phyloP scores from a whole-genome alignment of 2,888 invertebrate genomes.

The Orthosia gothica region DNA sequence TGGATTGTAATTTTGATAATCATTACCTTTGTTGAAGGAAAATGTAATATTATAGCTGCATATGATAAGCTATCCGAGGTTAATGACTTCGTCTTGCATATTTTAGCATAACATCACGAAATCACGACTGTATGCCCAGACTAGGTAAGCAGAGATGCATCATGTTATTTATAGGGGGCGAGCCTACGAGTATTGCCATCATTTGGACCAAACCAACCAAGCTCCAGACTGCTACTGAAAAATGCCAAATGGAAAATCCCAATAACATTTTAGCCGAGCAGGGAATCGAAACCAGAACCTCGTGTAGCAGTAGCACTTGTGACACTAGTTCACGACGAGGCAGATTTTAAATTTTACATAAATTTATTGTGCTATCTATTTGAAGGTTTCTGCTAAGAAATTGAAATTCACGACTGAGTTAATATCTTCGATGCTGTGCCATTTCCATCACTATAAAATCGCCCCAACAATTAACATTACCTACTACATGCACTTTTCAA shows the following conservation, averaged over 20 bases:
- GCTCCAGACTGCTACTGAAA: no score
- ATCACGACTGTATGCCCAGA: no score
- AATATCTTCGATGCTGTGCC: background rate
- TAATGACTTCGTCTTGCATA: slow-evolving; percentile 40
- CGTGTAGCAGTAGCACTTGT: no score
- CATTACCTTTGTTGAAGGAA: slow-evolving; percentile 54
- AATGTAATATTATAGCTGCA: slow-evolving; percentile 29
- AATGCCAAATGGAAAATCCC: no score
- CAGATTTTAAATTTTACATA: background rate
- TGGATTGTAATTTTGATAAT: slow-evolving; percentile 76
- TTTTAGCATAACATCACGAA: background rate
- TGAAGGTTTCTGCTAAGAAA: background rate
- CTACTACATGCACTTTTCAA: background rate
- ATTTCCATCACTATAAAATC: background rate
- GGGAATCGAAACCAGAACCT: no score
- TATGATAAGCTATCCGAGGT: slow-evolving; percentile 46
- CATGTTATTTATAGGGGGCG: no score
- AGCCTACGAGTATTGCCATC: no score
- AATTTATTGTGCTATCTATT: background rate
- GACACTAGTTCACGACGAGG: no score
- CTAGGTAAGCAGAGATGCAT: no score
- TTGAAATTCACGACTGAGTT: background rate
- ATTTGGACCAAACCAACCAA: no score
- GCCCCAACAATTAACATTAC: background rate
- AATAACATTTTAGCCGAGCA: no score